These are phyloP conservation scores for Smutsia temminckii DNA, from an alignment of 2,797 vertebrate species.

Conservation along the genomic window DNA sequence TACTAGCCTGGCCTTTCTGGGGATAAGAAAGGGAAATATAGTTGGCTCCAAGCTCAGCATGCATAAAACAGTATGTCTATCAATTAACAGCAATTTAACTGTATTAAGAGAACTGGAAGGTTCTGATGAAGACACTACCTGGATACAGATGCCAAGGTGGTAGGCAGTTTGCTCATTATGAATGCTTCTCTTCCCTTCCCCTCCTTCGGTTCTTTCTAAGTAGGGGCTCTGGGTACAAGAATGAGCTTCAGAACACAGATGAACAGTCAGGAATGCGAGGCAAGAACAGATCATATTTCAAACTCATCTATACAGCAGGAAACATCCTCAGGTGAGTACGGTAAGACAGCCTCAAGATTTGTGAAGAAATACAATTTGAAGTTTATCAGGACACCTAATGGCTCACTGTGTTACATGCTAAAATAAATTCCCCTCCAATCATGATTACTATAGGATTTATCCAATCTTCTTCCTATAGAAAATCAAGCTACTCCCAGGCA, in stretches of 20 bases:
- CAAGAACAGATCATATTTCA: not conserved
- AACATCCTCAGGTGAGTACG: not conserved
- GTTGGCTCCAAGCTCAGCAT: not conserved
- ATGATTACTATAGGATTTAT: constrained; percentile 55
- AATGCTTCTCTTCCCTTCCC: not conserved
- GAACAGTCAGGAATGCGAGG: not conserved
- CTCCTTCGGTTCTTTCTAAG: not conserved
- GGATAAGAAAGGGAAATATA: not conserved
- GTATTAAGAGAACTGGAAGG: not conserved
- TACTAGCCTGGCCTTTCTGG: not conserved
- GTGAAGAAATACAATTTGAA: constrained; percentile 50
- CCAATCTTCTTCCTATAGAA: constrained; percentile 56
- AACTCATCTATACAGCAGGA: not conserved
- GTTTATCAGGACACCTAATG: constrained; percentile 35
- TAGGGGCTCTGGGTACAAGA: not conserved
- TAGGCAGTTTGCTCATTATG: not conserved
- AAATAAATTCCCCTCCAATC: constrained; percentile 48
- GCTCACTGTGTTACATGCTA: constrained; percentile 4
- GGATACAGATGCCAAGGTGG: not conserved
- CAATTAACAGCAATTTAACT: not conserved
- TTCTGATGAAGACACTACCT: not conserved
- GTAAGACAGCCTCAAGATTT: constrained; percentile 1
- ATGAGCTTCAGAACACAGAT: not conserved
- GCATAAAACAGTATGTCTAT: not conserved
- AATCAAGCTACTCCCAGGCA: constrained; percentile 55